phyloP scores from a whole-genome alignment of 2,113 vertebrate genomes.

The Microtus montanus region DNA sequence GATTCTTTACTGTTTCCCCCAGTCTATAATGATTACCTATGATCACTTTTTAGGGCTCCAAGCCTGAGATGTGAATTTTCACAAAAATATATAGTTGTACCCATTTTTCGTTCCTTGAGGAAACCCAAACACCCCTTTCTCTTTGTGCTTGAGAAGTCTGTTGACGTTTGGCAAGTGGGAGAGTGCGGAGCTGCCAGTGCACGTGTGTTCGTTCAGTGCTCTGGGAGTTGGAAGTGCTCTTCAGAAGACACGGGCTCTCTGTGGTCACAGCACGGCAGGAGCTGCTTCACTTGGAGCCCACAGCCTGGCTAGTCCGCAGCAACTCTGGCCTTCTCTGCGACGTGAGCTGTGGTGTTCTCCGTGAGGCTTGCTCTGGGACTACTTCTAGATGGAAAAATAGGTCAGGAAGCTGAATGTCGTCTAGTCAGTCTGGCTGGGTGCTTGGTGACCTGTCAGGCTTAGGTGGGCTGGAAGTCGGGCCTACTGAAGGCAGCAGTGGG shows the following conservation, averaged over 20 bases:
- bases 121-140: neutral
- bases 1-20: neutral
- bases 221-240: neutral
- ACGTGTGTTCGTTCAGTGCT: fast-evolving
- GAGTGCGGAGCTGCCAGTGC: fast-evolving
- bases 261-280: fast-evolving
- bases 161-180: neutral
- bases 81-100: neutral
- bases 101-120: neutral
- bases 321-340: fast-evolving
- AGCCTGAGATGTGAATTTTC: neutral
- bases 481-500: neutral
- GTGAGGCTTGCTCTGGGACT: neutral
- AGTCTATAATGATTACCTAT: fast-evolving
- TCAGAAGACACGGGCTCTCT: fast-evolving
- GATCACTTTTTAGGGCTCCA: neutral
- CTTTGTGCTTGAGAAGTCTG: no score
- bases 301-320: fast-evolving
- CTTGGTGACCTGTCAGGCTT: fast-evolving
- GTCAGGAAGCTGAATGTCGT: neutral
- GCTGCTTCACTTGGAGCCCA: fast-evolving
- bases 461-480: neutral
- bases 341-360: fast-evolving
- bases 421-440: fast-evolving
- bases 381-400: neutral